Conservation (phyloP, 2,113 vertebrate species). For the Cichladusa arquata region DNA sequence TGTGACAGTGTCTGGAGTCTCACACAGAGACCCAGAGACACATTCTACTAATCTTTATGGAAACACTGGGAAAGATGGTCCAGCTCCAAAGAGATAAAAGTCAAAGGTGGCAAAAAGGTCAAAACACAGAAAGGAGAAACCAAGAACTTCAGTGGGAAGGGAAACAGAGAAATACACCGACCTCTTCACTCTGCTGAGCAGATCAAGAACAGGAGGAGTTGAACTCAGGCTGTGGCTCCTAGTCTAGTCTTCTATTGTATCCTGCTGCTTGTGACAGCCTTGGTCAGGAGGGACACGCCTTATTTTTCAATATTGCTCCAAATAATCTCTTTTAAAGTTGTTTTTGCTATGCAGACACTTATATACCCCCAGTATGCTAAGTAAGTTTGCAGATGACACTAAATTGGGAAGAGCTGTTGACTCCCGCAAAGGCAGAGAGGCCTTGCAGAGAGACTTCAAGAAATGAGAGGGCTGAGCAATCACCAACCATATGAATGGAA, state of each 20-base stretch:
- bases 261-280: background rate
- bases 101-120: constrained; percentile 5
- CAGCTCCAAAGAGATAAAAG: background rate
- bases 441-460: fast-evolving
- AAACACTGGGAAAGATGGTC: background rate
- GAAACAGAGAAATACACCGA: background rate
- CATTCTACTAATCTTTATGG: background rate
- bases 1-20: fast-evolving
- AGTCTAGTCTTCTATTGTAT: background rate
- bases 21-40: background rate
- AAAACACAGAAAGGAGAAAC: background rate
- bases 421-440: background rate
- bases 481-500: background rate
- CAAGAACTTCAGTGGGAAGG: background rate
- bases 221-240: background rate
- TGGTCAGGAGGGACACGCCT: background rate
- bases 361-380: background rate
- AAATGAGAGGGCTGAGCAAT: background rate
- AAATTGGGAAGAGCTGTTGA: background rate
- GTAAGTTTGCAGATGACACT: background rate
- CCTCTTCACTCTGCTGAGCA: background rate
- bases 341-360: background rate
- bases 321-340: background rate
- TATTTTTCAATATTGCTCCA: background rate
- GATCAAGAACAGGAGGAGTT: background rate